Evolutionary conservation across 2,888 invertebrate species (phyloP).

Genomic region (Eupithecia centaureata): DNA sequence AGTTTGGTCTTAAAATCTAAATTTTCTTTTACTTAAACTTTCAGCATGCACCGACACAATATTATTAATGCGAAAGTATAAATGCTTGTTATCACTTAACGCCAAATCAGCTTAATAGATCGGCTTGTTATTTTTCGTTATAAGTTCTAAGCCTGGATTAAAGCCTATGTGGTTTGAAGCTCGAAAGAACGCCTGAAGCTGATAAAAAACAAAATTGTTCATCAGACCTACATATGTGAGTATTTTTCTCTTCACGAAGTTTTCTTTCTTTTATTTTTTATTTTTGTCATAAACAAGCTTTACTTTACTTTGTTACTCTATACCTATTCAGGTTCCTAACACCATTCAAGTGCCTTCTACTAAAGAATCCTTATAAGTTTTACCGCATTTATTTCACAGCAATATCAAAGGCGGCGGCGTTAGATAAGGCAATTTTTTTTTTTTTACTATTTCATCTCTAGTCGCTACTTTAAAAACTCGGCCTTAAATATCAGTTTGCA

Average conservation of each 20-base stretch:
- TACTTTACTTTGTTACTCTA: not conserved
- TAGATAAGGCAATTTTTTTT: not conserved
- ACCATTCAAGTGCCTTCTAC: not conserved
- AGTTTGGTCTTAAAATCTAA: no score
- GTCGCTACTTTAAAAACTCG: not conserved
- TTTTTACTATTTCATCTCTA: not conserved
- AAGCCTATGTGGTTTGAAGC: no score
- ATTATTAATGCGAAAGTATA: no score
- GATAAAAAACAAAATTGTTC: not conserved
- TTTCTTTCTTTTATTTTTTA: no score
- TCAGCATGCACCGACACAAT: no score
- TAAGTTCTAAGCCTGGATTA: no score
- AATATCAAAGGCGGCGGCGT: not conserved
- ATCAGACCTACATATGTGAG: not conserved
- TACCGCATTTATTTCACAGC: not conserved
- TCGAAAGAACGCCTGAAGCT: no score
- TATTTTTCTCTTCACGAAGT: not conserved
- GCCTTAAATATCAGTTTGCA: slow-evolving; percentile 3
- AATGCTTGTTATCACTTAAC: no score
- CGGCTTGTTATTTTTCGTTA: no score
- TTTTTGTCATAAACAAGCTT: not conserved
- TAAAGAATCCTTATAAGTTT: not conserved
- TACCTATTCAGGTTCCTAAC: not conserved
- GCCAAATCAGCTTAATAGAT: no score
- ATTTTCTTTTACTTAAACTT: no score